Percentiles rank a stretch among this genome's conserved stretches.
phyloP scores from a whole-genome alignment of 2,888 invertebrate species.

The Cerastis leucographa region DNA sequence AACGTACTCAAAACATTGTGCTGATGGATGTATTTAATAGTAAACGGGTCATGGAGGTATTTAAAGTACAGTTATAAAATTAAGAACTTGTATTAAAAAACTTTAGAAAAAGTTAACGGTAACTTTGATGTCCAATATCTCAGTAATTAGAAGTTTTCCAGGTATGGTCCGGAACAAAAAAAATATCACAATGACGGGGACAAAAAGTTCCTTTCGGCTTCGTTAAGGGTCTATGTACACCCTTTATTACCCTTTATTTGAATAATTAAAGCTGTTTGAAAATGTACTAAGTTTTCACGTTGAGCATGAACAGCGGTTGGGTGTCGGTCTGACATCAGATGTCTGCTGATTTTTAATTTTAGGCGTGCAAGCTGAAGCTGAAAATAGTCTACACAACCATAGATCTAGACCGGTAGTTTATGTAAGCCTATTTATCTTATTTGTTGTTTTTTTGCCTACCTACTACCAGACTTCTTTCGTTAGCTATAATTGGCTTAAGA shows the following conservation, averaged over 20 bases:
- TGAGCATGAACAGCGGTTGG: neutral
- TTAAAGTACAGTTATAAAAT: too few relatives aligned
- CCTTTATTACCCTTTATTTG: neutral
- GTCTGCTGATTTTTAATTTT: neutral
- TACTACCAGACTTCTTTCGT: neutral
- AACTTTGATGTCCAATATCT: too few relatives aligned
- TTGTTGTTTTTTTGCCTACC: neutral
- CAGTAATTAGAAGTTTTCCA: too few relatives aligned
- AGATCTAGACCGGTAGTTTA: neutral
- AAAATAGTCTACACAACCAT: neutral
- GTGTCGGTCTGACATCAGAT: neutral
- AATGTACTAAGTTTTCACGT: slow-evolving; percentile 11
- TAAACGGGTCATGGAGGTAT: too few relatives aligned
- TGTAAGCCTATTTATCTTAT: neutral
- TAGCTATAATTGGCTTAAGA: neutral
- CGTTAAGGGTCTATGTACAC: too few relatives aligned
- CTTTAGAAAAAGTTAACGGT: too few relatives aligned
- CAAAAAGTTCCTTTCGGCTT: too few relatives aligned
- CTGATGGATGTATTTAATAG: too few relatives aligned
- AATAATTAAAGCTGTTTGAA: neutral
- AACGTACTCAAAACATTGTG: too few relatives aligned
- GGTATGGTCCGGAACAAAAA: too few relatives aligned
- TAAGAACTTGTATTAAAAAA: too few relatives aligned
- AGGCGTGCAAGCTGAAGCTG: neutral
- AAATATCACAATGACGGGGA: too few relatives aligned